Base-by-base conservation (phyloP, 2,113 vertebrate species). In the Aplodontia rufa region DNA sequence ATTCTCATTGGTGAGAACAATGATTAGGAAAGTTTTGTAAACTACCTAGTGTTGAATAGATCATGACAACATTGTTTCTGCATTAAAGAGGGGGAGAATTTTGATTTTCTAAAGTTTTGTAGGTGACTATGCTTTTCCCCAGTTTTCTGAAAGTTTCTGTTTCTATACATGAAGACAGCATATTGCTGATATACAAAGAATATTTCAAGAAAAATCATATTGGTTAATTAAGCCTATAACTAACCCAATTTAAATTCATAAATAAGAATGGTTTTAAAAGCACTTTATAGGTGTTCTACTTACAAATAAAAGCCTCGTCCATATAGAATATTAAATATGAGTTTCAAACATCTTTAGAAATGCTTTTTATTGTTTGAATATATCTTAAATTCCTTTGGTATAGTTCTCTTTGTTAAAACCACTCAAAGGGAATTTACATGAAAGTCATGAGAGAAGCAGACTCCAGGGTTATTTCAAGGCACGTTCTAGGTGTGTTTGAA, bases 61-160 rank as follows among this genome's bases (percentile, higher is more conserved):
- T 95, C 62, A 60, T 30, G 37, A 84, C 5, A 98, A 45, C 20
- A 5, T 97, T 98, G 93, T 97, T 97, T 97, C 93, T 96, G 24
- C 45, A 62, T 90, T 92, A 88, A 92, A 98, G 97, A 98, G 97
- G 83, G 97, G 94, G 87, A 98, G 95, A 66, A 66, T 68, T 97
- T 97, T 97, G 96, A 72, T 97, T 98, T 98, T 96, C 96, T 95
- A 95, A 20, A 97, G 93, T 98, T 98, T 98, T 94, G 96, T 98
- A 97, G 92, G 49, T 98, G 91, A 86, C 82, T 81, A 88, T 66
- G 85, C 74, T 95, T 96, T 74, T 81, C 87, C 92, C 32, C 92
- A 68, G 69, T 94, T 98, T 95, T 88, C 60, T 60, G 45, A 92
- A 95, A 87, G 35, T 94, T 55, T 96, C 93, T 96, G 42, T 90